These are phyloP conservation scores for Drosophila formosana DNA, from an alignment of 2,888 invertebrate genomes.

Conservation along the genomic window DNA sequence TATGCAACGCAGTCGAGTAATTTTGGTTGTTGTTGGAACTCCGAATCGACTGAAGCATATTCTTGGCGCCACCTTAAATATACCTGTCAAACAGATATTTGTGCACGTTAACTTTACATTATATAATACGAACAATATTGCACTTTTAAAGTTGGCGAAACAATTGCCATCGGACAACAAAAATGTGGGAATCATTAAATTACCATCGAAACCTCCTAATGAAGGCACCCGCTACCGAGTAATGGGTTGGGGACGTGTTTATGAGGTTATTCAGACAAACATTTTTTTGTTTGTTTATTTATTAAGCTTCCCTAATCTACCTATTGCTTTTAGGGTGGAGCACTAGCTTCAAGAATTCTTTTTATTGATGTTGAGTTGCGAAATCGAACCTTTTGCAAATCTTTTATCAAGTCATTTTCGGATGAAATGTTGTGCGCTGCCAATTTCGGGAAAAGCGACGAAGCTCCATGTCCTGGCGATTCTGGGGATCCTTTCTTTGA, in stretches of 20 bases:
- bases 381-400: background rate
- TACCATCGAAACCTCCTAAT: slow-evolving; percentile 29
- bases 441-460: background rate
- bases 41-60: slow-evolving; percentile 40
- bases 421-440: slow-evolving; percentile 51
- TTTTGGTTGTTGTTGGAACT: slow-evolving; percentile 58
- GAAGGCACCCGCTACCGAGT: slow-evolving; percentile 25
- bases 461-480: slow-evolving; percentile 51
- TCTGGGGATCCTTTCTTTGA: slow-evolving; percentile 42
- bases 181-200: slow-evolving; percentile 5
- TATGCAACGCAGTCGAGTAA: slow-evolving; percentile 30
- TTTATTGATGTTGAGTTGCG: slow-evolving; percentile 27
- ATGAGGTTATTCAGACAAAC: slow-evolving; percentile 13
- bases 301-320: background rate
- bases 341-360: slow-evolving; percentile 21
- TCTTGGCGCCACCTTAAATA: background rate
- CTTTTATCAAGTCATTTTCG: background rate
- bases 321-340: slow-evolving; percentile 42
- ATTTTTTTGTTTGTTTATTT: too few species aligned
- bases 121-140: slow-evolving; percentile 60
- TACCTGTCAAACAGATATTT: slow-evolving; percentile 38
- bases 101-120: slow-evolving; percentile 52
- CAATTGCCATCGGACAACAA: slow-evolving; percentile 16
- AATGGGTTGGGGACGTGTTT: slow-evolving; percentile 63
- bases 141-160: slow-evolving; percentile 22